Evolutionary conservation across 2,113 vertebrate genomes (phyloP).

Genomic region (Apteryx mantelli): DNA sequence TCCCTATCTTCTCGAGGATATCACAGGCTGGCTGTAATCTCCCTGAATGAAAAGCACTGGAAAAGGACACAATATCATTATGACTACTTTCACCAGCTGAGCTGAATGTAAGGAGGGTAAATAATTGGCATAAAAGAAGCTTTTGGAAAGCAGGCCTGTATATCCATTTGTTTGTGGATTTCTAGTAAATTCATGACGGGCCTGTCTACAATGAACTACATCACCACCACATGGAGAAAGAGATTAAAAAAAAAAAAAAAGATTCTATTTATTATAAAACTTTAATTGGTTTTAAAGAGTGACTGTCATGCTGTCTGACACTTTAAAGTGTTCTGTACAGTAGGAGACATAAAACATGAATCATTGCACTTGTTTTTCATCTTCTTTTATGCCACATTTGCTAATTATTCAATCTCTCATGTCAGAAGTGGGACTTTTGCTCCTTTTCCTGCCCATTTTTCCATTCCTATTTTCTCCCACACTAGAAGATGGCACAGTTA

Average conservation of each 20-base stretch:
- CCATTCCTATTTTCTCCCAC: accelerated
- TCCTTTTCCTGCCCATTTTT: neutral
- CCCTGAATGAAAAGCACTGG: conserved; percentile 8
- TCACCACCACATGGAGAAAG: conserved; percentile 14
- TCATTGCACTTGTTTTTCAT: conserved; percentile 73
- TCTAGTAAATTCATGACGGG: neutral
- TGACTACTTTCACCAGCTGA: neutral
- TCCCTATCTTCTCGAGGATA: neutral
- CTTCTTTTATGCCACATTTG: conserved; percentile 69
- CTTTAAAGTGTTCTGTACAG: conserved; percentile 61
- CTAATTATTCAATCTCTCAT: conserved; percentile 67
- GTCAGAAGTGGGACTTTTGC: conserved; percentile 57
- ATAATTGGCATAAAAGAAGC: conserved; percentile 2
- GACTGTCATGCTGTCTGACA: conserved; percentile 68
- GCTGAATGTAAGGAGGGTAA: conserved; percentile 36
- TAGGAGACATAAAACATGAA: conserved; percentile 75
- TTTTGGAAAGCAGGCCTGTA: conserved; percentile 18
- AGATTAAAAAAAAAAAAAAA: neutral
- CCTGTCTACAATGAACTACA: neutral
- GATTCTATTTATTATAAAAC: conserved; percentile 68
- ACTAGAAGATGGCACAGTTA: neutral
- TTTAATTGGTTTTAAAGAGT: conserved; percentile 74
- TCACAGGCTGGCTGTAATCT: neutral
- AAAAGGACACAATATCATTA: neutral
- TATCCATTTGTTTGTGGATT: conserved; percentile 18